Conservation (phyloP, 2,113 vertebrate species). For the Gorsachius goisagi region DNA sequence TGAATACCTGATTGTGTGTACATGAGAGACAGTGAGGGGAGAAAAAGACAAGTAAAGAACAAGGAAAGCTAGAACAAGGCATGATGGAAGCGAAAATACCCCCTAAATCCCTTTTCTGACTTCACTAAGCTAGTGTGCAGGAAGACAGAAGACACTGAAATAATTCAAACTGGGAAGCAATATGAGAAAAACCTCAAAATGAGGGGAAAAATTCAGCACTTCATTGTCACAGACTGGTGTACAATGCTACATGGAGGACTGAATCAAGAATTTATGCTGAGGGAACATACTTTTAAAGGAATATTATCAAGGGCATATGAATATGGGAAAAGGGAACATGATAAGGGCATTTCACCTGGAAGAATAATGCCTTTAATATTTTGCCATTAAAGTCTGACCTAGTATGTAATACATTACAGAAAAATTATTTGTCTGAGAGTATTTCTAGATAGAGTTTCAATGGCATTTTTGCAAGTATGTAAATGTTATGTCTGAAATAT, state of each 20-base stretch:
- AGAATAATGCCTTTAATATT: conserved; percentile 9
- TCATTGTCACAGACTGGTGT: background rate
- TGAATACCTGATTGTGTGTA: background rate
- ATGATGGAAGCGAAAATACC: background rate
- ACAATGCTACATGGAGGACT: background rate
- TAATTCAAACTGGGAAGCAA: background rate
- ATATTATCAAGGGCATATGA: background rate
- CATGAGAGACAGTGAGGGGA: background rate
- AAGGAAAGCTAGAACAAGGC: background rate
- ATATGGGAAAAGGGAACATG: background rate
- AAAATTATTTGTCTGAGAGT: background rate
- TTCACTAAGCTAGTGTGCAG: background rate
- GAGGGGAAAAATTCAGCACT: background rate
- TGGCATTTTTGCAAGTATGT: background rate
- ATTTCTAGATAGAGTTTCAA: background rate
- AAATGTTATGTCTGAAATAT: background rate
- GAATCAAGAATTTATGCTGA: background rate
- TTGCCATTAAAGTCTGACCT: background rate
- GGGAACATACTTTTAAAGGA: background rate
- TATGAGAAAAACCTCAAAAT: background rate
- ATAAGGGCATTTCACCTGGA: background rate
- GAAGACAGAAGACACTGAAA: background rate
- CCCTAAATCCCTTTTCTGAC: background rate
- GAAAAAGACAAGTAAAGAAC: background rate
- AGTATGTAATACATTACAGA: background rate